Evolutionary conservation across 1,140 invertebrate genomes (phyloP), one percentile per base, ranked within the genome.

Genomic region (Drosophila quadrilineata): DNA sequence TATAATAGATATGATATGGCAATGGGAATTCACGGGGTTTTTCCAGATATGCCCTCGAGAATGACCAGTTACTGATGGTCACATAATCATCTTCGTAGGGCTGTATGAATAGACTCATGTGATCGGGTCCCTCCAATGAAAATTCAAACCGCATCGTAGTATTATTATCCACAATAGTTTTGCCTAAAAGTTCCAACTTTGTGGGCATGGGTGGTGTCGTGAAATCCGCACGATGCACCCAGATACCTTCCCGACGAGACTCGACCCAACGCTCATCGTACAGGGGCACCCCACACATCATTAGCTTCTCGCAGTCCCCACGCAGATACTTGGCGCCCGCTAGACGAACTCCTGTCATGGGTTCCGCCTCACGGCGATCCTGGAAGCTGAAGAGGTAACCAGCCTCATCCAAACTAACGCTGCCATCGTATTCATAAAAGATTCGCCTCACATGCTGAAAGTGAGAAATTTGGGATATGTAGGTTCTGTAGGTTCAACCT

Each of bases 271-370:
- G 59, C 41, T 94, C 94, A 68, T 94, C 91, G 56, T 93, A 91
- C 87, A 94, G 94, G 17, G 94, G 94, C 75, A 94, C 86, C 1
- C 94, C 94, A 84, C 94, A 95, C 66, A 93, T 94, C 40, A 94
- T 90, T 74, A 93, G 91, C 50, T 92, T 91, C 12, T 91, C 86
- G 76, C 94, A 95, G 62, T 93, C 38, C 91, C 68, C n/a, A 89
- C 72, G 16, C 93, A 91, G 28, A 88, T 68, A 43, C 49, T 89
- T 91, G 22, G 93, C 91, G 38, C 93, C 91, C 45, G 92, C 89
- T n/a, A 91, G 24, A 41, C 72, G 54, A 0, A 77, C 33, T 14
- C 43, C 54, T 12, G 16, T 72, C 28, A 94, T 90, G 17, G 92
- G 91, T 38, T 92, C 86, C 26, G 92, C 91, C 86, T 92, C 92